phyloP scores from a whole-genome alignment of 2,888 invertebrate species.

The Sphecodes monilicornis region DNA sequence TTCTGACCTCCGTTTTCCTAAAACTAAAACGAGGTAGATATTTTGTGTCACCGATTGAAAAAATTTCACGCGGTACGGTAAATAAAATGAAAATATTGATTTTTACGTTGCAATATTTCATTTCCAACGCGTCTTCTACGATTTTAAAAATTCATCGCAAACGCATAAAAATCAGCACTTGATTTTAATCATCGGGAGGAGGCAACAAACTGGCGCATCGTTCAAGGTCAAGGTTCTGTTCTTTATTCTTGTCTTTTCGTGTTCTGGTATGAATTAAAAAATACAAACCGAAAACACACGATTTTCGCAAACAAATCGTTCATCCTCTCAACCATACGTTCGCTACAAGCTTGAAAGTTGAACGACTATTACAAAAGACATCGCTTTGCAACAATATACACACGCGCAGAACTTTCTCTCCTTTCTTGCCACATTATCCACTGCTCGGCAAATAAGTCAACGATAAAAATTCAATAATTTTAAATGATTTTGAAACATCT shows the following conservation, averaged over 20 bases:
- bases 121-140: no score
- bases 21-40: no score
- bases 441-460: conserved; percentile 36
- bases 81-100: no score
- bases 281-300: background rate
- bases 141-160: no score
- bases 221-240: background rate
- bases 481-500: background rate
- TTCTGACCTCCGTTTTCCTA: no score
- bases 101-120: no score
- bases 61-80: no score
- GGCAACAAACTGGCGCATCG: background rate
- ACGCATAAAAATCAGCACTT: background rate
- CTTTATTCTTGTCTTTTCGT: background rate
- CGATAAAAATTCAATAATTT: background rate
- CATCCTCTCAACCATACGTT: background rate
- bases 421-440: conserved; percentile 27
- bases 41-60: no score
- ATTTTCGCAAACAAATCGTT: background rate
- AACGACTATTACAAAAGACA: background rate
- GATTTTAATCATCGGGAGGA: background rate
- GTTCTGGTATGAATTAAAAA: background rate
- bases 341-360: no score
- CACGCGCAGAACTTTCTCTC: background rate
- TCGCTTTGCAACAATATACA: background rate